phyloP scores from a whole-genome alignment of 2,888 invertebrate species.

The Phengaris alcon region DNA sequence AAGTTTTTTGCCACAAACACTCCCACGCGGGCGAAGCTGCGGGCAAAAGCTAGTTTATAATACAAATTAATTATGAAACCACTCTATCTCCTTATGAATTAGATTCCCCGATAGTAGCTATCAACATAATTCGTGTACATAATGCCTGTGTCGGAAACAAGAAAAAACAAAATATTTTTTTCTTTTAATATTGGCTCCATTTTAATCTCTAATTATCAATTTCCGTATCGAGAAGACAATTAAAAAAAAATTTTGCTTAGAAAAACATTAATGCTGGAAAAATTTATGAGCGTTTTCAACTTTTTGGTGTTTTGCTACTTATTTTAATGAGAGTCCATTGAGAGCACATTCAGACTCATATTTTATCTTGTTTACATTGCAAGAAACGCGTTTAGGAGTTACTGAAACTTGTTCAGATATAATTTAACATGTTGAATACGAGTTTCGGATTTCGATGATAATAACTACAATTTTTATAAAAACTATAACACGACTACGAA shows the following conservation, averaged over 20 bases:
- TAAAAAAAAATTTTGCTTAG: not conserved
- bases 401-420: not conserved
- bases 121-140: too few species aligned
- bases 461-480: too few species aligned
- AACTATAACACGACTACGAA: too few species aligned
- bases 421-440: too few species aligned
- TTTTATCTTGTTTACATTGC: not conserved
- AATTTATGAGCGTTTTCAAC: not conserved
- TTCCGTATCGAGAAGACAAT: not conserved
- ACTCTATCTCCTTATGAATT: too few species aligned
- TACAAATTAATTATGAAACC: too few species aligned
- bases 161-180: not conserved
- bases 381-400: not conserved
- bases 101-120: too few species aligned
- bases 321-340: conserved; percentile 19
- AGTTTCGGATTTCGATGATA: too few species aligned
- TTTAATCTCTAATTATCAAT: not conserved
- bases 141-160: too few species aligned
- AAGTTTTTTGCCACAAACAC: too few species aligned
- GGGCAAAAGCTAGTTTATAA: too few species aligned
- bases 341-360: not conserved
- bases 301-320: not conserved
- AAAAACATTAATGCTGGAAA: not conserved
- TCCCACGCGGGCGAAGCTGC: too few species aligned
- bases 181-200: not conserved